Evolutionary conservation across 2,113 vertebrate species (phyloP).

Genomic region (Albula goreensis): DNA sequence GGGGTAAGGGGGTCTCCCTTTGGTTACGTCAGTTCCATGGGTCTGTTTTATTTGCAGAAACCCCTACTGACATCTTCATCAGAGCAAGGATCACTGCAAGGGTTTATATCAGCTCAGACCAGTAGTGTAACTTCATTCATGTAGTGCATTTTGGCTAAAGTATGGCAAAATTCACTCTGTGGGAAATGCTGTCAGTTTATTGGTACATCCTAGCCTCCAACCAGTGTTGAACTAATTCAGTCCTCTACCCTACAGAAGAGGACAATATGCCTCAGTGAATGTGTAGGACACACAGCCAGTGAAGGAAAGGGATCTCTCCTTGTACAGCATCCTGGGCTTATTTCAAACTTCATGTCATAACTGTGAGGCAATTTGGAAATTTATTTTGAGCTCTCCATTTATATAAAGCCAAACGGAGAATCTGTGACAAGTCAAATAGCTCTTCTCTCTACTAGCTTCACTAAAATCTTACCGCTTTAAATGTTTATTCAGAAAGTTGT

Average conservation of each 20-base stretch:
- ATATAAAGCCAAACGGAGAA: not conserved
- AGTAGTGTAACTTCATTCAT: not conserved
- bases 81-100: not conserved
- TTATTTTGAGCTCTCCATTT: not conserved
- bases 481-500: not conserved
- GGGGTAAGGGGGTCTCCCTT: not conserved
- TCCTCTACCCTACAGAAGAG: not conserved
- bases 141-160: not conserved
- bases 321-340: not conserved
- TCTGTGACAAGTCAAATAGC: not conserved
- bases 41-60: not conserved
- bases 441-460: not conserved
- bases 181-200: not conserved
- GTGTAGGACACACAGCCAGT: not conserved
- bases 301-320: not conserved
- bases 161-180: not conserved
- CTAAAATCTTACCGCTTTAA: not conserved
- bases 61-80: too few species aligned
- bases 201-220: not conserved
- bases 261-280: not conserved
- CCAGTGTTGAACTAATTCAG: not conserved
- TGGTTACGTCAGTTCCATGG: not conserved
- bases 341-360: not conserved
- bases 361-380: not conserved
- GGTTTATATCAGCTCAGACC: not conserved